A percentile compares a stretch with the other conserved stretches of the same genome.
Conservation (phyloP, 2,888 invertebrate genomes). For the Leptinotarsa peninsularis region DNA sequence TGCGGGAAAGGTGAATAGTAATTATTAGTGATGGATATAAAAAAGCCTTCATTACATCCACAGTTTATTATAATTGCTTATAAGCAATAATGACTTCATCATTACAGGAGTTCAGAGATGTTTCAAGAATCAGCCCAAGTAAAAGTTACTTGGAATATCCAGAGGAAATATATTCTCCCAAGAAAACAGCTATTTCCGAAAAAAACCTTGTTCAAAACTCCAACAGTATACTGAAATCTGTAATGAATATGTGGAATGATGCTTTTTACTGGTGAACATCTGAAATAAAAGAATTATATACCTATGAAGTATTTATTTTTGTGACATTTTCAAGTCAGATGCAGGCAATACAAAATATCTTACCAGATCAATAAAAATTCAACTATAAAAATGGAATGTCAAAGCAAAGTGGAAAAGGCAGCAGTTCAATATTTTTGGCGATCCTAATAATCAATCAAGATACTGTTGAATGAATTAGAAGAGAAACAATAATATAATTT, state of each 20-base stretch:
- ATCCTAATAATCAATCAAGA: too few relatives aligned
- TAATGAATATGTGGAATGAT: conserved; percentile 53
- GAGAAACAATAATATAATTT: neutral
- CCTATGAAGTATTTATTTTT: conserved; percentile 29
- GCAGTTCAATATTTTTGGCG: neutral
- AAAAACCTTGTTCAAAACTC: conserved; percentile 36
- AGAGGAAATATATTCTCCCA: conserved; percentile 34
- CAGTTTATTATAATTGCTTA: neutral
- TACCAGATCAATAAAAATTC: conserved; percentile 18
- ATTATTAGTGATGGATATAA: too few relatives aligned
- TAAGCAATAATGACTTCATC: neutral
- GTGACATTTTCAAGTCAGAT: conserved; percentile 32
- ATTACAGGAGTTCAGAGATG: conserved; percentile 38
- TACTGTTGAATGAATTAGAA: neutral
- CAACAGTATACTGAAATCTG: conserved; percentile 47
- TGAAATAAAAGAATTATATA: conserved; percentile 2
- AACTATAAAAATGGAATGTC: conserved; percentile 18
- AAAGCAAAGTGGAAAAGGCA: conserved; percentile 6
- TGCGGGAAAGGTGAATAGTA: too few relatives aligned
- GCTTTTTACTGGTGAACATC: conserved; percentile 56
- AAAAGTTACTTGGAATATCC: conserved; percentile 47
- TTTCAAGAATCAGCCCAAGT: conserved; percentile 34
- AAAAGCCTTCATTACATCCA: too few relatives aligned
- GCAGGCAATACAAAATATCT: conserved; percentile 35
- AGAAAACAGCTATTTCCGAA: conserved; percentile 34